phyloP scores from a whole-genome alignment of 2,113 vertebrate genomes.

The Centropristis striata region DNA sequence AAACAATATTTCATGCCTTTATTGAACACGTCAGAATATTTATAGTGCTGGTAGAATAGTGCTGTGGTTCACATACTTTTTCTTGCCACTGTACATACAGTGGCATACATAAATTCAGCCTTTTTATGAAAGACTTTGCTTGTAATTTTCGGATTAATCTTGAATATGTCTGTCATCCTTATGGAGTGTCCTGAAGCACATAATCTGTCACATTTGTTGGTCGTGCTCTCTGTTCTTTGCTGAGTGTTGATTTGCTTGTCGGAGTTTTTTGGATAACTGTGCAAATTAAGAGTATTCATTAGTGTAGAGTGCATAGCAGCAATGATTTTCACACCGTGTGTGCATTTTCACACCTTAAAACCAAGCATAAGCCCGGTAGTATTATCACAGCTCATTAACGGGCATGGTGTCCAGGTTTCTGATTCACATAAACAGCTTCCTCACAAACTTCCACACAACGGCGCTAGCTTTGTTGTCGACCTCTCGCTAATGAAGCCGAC shows the following conservation, averaged over 20 bases:
- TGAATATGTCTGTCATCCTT: neutral
- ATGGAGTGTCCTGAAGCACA: neutral
- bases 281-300: neutral
- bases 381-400: slow-evolving; percentile 5
- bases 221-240: neutral
- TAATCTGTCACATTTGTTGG: neutral
- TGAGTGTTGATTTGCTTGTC: neutral
- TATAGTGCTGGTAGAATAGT: no score
- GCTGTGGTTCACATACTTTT: no score
- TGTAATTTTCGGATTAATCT: neutral
- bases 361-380: neutral
- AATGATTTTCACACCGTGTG: neutral
- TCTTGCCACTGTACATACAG: no score
- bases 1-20: no score
- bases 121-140: neutral
- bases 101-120: neutral
- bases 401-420: neutral
- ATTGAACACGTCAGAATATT: no score
- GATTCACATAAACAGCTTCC: neutral
- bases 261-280: neutral
- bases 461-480: neutral
- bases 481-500: no score
- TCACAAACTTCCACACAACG: neutral
- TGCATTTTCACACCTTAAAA: slow-evolving; percentile 34
- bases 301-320: neutral